These are phyloP conservation scores for Eonycteris spelaea DNA, from an alignment of 2,113 vertebrate genomes.

Conservation along the genomic window DNA sequence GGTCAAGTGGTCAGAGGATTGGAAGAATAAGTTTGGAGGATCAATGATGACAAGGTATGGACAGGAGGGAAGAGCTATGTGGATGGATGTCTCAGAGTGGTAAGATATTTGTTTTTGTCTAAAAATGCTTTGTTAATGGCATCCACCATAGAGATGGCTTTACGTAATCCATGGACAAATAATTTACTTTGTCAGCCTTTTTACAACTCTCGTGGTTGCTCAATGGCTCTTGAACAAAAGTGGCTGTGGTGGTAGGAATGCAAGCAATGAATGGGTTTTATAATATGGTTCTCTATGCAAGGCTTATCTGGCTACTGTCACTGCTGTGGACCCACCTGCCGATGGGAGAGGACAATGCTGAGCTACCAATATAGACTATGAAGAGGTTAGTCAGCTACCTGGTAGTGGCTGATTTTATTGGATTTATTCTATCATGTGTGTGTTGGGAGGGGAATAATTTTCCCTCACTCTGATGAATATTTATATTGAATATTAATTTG, in stretches of 20 bases:
- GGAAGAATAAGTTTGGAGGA: neutral
- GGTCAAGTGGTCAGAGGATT: neutral
- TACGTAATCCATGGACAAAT: neutral
- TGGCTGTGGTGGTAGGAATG: neutral
- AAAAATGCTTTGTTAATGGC: neutral
- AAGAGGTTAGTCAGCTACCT: neutral
- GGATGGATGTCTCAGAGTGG: neutral
- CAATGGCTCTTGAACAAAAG: neutral
- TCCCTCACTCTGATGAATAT: neutral
- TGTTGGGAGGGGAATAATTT: neutral
- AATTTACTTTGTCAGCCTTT: neutral
- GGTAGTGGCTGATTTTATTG: neutral
- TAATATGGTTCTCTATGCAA: neutral
- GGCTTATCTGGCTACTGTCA: neutral
- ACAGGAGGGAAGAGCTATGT: neutral
- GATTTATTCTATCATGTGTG: neutral
- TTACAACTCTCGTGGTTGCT: neutral
- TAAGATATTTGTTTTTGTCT: neutral
- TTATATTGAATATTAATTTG: neutral
- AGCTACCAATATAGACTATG: neutral
- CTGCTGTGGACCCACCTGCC: neutral
- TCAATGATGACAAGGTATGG: neutral
- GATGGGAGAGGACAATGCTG: neutral
- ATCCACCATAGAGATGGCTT: neutral
- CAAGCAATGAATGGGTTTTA: neutral